Percentiles rank a stretch among this genome's conserved stretches.
phyloP scores from a whole-genome alignment of 2,113 vertebrate genomes.

The Glaucomys volans region DNA sequence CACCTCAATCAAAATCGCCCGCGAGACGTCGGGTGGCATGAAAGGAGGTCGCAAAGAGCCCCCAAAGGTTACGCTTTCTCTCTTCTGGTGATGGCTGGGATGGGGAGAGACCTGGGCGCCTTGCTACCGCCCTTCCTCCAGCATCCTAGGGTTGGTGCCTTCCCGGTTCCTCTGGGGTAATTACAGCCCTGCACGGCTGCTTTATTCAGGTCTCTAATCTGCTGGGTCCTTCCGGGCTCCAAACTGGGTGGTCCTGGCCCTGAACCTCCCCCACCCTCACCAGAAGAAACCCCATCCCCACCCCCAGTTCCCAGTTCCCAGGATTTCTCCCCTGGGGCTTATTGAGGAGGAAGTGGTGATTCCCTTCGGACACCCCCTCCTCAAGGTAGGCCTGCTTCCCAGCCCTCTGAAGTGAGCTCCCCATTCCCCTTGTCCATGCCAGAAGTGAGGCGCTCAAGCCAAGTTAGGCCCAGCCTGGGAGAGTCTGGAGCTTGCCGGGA shows the following conservation, averaged over 20 bases:
- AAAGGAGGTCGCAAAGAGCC: conserved; percentile 30
- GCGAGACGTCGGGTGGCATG: neutral
- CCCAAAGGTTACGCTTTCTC: conserved; percentile 21
- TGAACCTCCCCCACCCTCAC: neutral
- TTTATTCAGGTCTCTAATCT: conserved; percentile 77
- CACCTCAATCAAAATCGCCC: conserved; percentile 4
- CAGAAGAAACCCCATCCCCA: neutral
- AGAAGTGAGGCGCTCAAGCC: conserved; percentile 58
- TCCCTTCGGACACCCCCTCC: neutral
- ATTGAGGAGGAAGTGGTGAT: neutral
- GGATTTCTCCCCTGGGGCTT: neutral
- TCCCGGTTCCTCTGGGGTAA: conserved; percentile 63
- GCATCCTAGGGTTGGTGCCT: conserved; percentile 40
- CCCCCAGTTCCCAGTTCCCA: neutral
- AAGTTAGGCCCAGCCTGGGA: conserved; percentile 23
- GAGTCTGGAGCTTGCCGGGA: conserved; percentile 62
- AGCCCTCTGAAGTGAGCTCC: neutral
- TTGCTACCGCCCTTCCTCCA: conserved; percentile 26
- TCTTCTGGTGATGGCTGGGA: neutral
- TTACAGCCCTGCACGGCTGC: conserved; percentile 71
- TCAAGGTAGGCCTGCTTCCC: neutral
- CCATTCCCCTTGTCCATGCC: neutral
- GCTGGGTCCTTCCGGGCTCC: conserved; percentile 54
- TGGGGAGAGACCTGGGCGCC: neutral
- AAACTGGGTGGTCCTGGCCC: conserved; percentile 75